Evolutionary conservation across 2,113 vertebrate genomes (phyloP).

Genomic region (Microtus pennsylvanicus): DNA sequence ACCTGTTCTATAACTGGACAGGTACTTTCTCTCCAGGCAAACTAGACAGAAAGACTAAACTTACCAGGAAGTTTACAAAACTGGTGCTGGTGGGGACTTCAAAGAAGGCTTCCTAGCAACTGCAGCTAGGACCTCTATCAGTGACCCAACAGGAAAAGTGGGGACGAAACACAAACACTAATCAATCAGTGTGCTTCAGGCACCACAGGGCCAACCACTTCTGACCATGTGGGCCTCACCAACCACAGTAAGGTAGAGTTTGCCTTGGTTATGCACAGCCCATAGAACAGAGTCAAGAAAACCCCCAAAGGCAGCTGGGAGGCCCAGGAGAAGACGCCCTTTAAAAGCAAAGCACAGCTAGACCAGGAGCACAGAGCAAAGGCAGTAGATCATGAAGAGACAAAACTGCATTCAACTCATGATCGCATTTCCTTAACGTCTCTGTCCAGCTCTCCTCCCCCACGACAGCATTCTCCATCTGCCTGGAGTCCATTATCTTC

Average conservation of each 20-base stretch:
- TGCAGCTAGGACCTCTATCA: background rate
- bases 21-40: background rate
- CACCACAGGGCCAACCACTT: background rate
- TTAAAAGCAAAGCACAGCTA: background rate
- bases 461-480: background rate
- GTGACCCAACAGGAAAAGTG: background rate
- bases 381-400: background rate
- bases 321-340: background rate
- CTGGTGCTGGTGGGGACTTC: background rate
- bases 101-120: background rate
- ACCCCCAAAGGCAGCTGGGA: no score
- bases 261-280: background rate
- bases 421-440: background rate
- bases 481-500: background rate
- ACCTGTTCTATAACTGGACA: background rate
- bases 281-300: background rate
- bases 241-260: background rate
- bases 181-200: background rate
- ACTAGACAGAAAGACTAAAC: background rate
- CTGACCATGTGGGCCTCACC: background rate
- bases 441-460: background rate
- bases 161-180: background rate
- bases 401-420: background rate
- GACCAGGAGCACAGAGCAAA: background rate
- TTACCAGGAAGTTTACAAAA: background rate